phyloP scores from a whole-genome alignment of 1,140 invertebrate genomes.

The Onthophagus taurus region DNA sequence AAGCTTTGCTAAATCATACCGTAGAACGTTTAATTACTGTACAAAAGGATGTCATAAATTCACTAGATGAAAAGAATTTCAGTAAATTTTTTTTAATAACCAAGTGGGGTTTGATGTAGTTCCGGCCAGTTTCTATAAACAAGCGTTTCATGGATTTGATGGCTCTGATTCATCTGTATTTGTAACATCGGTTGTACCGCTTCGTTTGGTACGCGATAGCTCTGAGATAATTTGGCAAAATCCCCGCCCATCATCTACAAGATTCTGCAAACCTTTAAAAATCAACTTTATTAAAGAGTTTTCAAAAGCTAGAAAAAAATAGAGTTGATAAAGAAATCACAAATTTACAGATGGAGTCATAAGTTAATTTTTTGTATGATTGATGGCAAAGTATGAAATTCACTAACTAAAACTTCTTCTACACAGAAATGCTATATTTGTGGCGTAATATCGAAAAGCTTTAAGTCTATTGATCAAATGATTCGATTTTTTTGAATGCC shows the following conservation, averaged over 20 bases:
- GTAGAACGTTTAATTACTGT: neutral
- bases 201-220: too few relatives aligned
- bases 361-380: neutral
- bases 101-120: slow-evolving; percentile 3
- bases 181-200: too few relatives aligned
- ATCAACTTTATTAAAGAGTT: slow-evolving; percentile 3
- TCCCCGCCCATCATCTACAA: too few relatives aligned
- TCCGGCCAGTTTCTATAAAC: slow-evolving; percentile 10
- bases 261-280: neutral
- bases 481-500: slow-evolving; percentile 7
- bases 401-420: slow-evolving; percentile 1
- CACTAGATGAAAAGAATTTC: slow-evolving; percentile 3
- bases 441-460: neutral
- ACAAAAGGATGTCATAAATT: neutral
- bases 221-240: too few relatives aligned
- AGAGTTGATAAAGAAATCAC: slow-evolving; percentile 10
- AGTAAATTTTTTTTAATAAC: neutral
- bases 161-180: too few relatives aligned
- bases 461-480: neutral
- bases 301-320: neutral
- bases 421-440: neutral
- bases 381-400: neutral
- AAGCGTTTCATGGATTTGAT: slow-evolving; percentile 10
- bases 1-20: slow-evolving; percentile 10
- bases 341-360: too few relatives aligned